These are phyloP conservation scores for Phainopepla nitens DNA, from an alignment of 2,113 vertebrate species.

Conservation along the genomic window DNA sequence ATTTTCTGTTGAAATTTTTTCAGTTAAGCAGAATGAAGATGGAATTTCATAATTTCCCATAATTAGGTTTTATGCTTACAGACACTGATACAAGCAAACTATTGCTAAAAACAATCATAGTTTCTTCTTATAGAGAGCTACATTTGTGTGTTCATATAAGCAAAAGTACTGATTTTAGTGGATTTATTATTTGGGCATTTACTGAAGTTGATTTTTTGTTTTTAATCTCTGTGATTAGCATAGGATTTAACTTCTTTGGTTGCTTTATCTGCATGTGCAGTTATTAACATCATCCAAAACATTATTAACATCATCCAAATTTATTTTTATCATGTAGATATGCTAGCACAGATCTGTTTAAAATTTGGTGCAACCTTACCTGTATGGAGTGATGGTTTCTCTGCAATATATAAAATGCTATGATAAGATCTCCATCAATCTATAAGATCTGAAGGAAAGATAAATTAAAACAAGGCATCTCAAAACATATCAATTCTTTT, in stretches of 20 bases:
- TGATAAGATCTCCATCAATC: not conserved
- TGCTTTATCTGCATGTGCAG: not conserved
- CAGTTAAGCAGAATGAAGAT: not conserved
- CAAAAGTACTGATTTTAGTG: not conserved
- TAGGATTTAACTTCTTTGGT: not conserved
- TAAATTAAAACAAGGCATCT: conserved; percentile 6
- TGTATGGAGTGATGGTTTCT: not conserved
- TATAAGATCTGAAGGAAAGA: not conserved
- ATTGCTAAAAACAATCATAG: not conserved
- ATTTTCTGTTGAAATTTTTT: not conserved
- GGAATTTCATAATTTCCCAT: not conserved
- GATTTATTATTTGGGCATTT: not conserved
- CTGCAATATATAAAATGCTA: not conserved
- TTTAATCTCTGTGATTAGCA: not conserved
- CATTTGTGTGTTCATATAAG: not conserved
- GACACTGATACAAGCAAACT: not conserved
- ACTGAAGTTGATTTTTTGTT: not conserved
- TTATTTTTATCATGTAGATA: not conserved
- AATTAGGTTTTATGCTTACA: not conserved
- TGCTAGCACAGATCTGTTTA: not conserved
- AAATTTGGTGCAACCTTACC: not conserved
- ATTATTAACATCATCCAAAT: not conserved
- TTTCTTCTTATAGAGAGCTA: not conserved
- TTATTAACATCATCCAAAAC: not conserved
- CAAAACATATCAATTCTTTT: not conserved